Evolutionary conservation across 2,888 invertebrate genomes (phyloP), one percentile per base, ranked within the genome.

Genomic region (Chironomus riparius): DNA sequence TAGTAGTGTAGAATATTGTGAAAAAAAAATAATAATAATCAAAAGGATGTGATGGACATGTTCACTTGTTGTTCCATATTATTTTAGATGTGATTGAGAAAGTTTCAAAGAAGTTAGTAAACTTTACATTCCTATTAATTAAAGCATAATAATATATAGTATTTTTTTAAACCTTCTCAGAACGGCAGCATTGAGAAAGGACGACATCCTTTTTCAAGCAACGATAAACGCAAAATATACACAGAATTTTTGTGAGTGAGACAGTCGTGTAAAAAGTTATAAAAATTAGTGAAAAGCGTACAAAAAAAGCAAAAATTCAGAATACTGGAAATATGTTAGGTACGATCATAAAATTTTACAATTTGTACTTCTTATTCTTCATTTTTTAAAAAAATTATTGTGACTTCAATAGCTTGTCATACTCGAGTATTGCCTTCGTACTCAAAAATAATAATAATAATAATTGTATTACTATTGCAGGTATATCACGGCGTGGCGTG

Each of bases 401-500:
- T 65, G 22, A 13, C 62, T 21, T 22, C 13, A 4, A 13, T 65
- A 7, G 21, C 24, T 28, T 68, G 38, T 38, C 38, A 38, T 10
- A 10, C 1, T 24, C 7, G 24, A n/a, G 18, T 13, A 65, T 65
- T 68, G 22, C 21, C 24, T 68, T 22, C 3, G 13, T 12, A 22
- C n/a, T 68, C 2, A 38, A 38, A 10, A 38, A 10, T 38, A 38
- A 10, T 38, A 38, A 38, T 38, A 38, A 10, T 10, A 38, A 3
- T 24, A 6, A 22, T n/a, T n/a, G 61, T 7, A 21, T 22, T n/a
- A n/a, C n/a, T 7, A 21, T 65, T 76, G 13, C 69, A 76, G 76
- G 76, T 24, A 48, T 76, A 47, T 69, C 70, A 22, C 69, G 69
- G 48, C 68, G 72, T 65, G 77, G 73, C 68, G 73, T 83, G 77